phyloP scores from a whole-genome alignment of 2,888 invertebrate genomes.

The Parnassius apollo region DNA sequence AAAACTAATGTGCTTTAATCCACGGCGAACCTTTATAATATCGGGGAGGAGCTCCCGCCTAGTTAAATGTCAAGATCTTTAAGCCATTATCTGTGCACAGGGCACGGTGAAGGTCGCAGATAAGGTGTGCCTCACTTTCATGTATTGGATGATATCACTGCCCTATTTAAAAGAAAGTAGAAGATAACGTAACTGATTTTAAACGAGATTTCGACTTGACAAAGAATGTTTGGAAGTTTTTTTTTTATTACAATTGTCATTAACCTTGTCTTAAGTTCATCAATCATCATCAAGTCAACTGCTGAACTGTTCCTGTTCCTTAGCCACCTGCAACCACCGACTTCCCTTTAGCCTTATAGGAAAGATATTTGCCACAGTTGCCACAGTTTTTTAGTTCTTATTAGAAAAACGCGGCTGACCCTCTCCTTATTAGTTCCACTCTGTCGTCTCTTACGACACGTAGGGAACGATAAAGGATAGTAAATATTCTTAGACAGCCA shows the following conservation, averaged over 20 bases:
- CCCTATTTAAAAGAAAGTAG: slow-evolving; percentile 1
- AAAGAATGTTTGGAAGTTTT: neutral
- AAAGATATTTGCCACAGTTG: too few relatives aligned
- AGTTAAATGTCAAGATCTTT: slow-evolving; percentile 21
- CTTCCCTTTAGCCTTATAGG: too few relatives aligned
- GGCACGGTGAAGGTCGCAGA: slow-evolving; percentile 30
- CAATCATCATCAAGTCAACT: too few relatives aligned
- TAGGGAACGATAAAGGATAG: too few relatives aligned
- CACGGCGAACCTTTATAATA: neutral
- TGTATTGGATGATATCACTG: slow-evolving; percentile 36
- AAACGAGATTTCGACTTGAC: neutral
- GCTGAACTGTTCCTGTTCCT: too few relatives aligned
- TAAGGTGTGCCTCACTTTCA: slow-evolving; percentile 30
- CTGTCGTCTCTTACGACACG: too few relatives aligned
- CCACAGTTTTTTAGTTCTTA: too few relatives aligned
- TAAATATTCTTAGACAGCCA: too few relatives aligned
- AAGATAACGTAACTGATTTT: neutral
- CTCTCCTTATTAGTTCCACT: too few relatives aligned
- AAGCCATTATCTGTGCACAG: slow-evolving; percentile 6
- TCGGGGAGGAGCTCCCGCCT: neutral
- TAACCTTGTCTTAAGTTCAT: neutral
- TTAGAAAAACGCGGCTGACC: too few relatives aligned
- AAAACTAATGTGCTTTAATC: neutral
- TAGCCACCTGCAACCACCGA: too few relatives aligned
- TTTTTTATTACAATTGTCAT: neutral